These are phyloP conservation scores for Ciconia maguari DNA, from an alignment of 2,113 vertebrate genomes.

Conservation along the genomic window DNA sequence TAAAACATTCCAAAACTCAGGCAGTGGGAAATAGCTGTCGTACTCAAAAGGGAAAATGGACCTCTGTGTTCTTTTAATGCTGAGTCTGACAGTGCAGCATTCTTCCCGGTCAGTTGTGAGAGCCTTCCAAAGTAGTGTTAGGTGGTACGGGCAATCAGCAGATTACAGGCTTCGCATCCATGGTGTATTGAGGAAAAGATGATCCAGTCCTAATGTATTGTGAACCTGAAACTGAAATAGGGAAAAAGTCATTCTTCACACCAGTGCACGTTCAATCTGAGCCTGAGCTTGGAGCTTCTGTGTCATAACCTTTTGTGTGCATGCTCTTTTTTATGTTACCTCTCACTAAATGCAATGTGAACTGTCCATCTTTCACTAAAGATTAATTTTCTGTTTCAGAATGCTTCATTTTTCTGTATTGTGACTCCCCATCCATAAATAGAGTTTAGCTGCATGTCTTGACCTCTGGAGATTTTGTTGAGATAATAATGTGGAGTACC, in stretches of 20 bases:
- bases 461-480: neutral
- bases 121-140: neutral
- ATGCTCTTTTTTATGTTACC: neutral
- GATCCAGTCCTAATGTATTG: neutral
- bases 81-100: neutral
- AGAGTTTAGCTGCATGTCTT: neutral
- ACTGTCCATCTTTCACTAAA: neutral
- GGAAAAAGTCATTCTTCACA: neutral
- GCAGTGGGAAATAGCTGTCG: neutral
- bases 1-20: neutral
- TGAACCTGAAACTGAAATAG: neutral
- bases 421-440: neutral
- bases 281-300: neutral
- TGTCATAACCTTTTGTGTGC: neutral
- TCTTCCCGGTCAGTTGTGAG: neutral
- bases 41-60: neutral
- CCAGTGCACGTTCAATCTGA: neutral
- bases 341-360: neutral
- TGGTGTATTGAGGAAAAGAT: neutral
- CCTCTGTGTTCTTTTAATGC: neutral
- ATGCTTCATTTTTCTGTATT: neutral
- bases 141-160: neutral
- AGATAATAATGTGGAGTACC: neutral
- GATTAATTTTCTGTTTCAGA: neutral
- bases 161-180: fast-evolving